A percentile compares a stretch with the other conserved stretches of the same genome.
Conservation (phyloP, 2,113 vertebrate genomes). For the Coryphaenoides rupestris region DNA sequence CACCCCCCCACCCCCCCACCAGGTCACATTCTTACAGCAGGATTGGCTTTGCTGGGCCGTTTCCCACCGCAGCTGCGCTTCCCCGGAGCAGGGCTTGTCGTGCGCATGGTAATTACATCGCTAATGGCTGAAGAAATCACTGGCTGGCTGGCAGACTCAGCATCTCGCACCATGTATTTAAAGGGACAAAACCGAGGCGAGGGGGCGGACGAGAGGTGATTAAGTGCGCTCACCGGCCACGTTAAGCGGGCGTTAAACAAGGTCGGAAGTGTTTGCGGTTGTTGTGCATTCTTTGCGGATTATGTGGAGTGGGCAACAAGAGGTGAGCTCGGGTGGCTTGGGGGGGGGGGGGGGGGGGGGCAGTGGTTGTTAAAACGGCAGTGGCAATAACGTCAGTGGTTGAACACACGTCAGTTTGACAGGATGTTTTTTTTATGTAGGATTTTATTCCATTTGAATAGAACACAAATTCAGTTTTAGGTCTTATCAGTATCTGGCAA, state of each 20-base stretch:
- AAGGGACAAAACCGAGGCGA: constrained; percentile 29
- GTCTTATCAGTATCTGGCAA: too few relatives aligned
- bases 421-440: too few relatives aligned
- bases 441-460: too few relatives aligned
- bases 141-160: constrained; percentile 47
- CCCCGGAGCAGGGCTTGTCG: constrained; percentile 44
- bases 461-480: too few relatives aligned
- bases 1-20: constrained; percentile 29
- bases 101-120: constrained; percentile 63
- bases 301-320: too few relatives aligned
- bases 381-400: too few relatives aligned
- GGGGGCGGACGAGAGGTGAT: constrained; percentile 23
- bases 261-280: too few relatives aligned
- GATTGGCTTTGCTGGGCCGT: constrained; percentile 41
- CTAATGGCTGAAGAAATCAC: constrained; percentile 64
- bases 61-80: constrained; percentile 63
- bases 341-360: too few relatives aligned
- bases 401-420: too few relatives aligned
- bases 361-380: too few relatives aligned
- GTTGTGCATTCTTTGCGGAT: too few relatives aligned
- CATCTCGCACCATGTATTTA: constrained; percentile 51
- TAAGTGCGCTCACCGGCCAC: constrained; percentile 9
- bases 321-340: too few relatives aligned
- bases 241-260: not conserved
- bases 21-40: constrained; percentile 20